These are phyloP conservation scores for Mnemiopsis leidyi DNA, from an alignment of 37 sponge, comb jelly and placozoan genomes.

Conservation along the genomic window DNA sequence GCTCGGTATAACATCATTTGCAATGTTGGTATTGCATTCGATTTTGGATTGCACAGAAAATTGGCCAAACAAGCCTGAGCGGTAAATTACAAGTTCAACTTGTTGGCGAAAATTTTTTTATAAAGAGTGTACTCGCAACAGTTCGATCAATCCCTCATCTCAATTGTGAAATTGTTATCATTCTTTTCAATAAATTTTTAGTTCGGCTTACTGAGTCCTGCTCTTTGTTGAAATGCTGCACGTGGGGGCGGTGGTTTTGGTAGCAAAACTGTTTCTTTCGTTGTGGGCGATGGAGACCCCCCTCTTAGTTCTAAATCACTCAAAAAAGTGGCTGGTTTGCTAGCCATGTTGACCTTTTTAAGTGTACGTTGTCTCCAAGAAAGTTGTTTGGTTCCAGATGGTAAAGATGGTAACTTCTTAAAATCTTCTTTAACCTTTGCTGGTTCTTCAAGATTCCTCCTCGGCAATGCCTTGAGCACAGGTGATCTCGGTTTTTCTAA, in stretches of 20 bases:
- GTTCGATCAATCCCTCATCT: no score
- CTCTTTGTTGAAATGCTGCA: not conserved
- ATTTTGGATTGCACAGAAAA: no score
- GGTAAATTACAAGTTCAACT: no score
- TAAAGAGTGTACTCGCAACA: no score
- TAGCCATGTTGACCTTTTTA: slow-evolving; percentile 48
- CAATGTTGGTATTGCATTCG: no score
- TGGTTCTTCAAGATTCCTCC: no score
- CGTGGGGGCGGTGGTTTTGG: not conserved
- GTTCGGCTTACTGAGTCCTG: not conserved
- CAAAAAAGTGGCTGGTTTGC: not conserved
- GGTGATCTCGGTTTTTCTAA: slow-evolving; percentile 15
- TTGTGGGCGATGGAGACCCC: not conserved
- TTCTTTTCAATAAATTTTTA: no score
- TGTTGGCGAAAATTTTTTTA: no score
- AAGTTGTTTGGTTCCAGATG: not conserved
- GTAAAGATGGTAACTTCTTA: not conserved
- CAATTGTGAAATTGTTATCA: no score
- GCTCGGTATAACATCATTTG: no score
- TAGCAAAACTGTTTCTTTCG: not conserved
- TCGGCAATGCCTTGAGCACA: not conserved
- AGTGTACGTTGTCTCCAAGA: slow-evolving; percentile 62
- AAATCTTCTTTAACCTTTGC: not conserved
- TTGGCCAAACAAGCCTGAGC: no score
- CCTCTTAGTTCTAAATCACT: not conserved